Evolutionary conservation across 2,797 vertebrate genomes (phyloP), one percentile per base, ranked within the genome.

Genomic region (Dryobates pubescens): DNA sequence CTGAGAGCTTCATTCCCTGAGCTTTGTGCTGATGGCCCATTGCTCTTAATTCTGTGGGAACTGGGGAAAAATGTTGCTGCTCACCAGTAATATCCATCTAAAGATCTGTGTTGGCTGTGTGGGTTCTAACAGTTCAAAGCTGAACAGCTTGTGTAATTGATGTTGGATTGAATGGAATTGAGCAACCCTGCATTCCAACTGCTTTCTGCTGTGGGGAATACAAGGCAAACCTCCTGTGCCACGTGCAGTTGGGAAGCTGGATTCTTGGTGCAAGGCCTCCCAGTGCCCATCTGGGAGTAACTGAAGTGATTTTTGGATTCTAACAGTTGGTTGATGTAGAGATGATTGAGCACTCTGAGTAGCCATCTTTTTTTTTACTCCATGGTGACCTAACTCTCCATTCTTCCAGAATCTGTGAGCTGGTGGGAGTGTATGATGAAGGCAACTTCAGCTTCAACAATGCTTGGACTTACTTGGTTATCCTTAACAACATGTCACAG

Each of bases 381-480:
- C 9, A 7, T 27, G 61, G 58, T 81, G 17, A 82, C 38, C 79
- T 94, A 80, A 89, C 85, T 90, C 72, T 92, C 79, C 13, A 54
- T 86, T 88, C 64, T 97, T 91, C 51, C 86, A 99, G 99, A 96
- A 98, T 99, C 93, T 99, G 99, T 97, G 98, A 99, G 97, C 97
- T 99, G 43, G 97, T 98, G 96, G 96, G 82, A 3, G 98, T 99
- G 56, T 99, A 99, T 18, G 98, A 99, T 80, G 99, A 99, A 98
- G 99, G 99, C 56, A 99, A 99, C 92, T 99, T 99, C 94, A 99
- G 98, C 91, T 99, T 98, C 63, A 98, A 93, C 95, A 99, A 99
- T 69, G 99, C 99, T 29, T 99, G 99, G 99, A 99, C 99, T 3
- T 99, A 99, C 94, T 97, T 99, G 96, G 99, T 99, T 92, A 99